Evolutionary conservation across 2,797 vertebrate genomes (phyloP).

Genomic region (Phalloptychus januarius): DNA sequence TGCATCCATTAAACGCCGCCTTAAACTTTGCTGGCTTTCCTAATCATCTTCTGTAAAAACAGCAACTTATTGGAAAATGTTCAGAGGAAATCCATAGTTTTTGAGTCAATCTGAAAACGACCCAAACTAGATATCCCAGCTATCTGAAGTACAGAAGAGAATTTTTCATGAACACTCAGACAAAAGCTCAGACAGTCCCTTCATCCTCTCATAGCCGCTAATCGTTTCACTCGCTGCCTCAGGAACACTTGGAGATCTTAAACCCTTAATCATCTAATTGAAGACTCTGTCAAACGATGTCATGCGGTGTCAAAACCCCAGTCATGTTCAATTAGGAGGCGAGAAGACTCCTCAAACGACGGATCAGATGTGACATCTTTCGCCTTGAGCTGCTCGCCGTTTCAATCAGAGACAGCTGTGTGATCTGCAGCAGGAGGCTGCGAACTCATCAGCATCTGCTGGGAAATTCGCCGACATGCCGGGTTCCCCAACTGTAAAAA

Average conservation of each 20-base stretch:
- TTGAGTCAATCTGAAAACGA: not conserved
- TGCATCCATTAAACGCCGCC: not conserved
- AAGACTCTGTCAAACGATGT: slow-evolving; percentile 25
- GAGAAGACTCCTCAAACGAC: slow-evolving; percentile 14
- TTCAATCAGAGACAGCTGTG: slow-evolving; percentile 8
- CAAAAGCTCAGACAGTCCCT: slow-evolving; percentile 7
- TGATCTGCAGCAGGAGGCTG: slow-evolving; percentile 21
- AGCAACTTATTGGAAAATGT: not conserved
- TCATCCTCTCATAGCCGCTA: slow-evolving; percentile 37
- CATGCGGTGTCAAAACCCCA: slow-evolving; percentile 39
- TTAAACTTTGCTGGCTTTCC: not conserved
- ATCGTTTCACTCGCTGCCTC: slow-evolving; percentile 18
- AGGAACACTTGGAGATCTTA: slow-evolving; percentile 35
- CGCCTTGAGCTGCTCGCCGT: slow-evolving; percentile 5
- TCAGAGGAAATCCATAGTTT: not conserved
- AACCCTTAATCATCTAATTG: slow-evolving; percentile 36
- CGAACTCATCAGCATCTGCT: slow-evolving; percentile 19
- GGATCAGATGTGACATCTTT: slow-evolving; percentile 11
- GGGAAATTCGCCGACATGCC: slow-evolving; percentile 9
- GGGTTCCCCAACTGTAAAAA: slow-evolving; percentile 17
- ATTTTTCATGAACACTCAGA: not conserved
- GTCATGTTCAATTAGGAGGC: slow-evolving; percentile 33
- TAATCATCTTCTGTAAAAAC: not conserved
- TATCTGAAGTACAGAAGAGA: not conserved
- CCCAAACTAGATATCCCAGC: not conserved